Base-by-base conservation (phyloP, 2,113 vertebrate genomes). In the Chaenocephalus aceratus region DNA sequence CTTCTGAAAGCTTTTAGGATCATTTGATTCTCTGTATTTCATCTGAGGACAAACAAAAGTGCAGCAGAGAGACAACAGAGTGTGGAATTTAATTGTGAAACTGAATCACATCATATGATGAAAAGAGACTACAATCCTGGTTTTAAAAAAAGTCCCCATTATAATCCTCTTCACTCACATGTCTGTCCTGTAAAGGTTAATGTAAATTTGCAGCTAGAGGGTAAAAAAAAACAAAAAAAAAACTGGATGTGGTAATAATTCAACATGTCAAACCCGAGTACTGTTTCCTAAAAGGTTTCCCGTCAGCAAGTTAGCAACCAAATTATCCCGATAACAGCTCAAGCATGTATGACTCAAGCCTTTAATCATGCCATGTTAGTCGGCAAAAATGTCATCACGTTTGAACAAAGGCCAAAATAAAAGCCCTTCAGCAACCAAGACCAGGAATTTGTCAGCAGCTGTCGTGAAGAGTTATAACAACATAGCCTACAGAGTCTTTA, bases 301-400 rank as follows among this genome's bases (percentile, higher is more conserved):
- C 53, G 67, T 65, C 75, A 65, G 48, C 46, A 52, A 6, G 59
- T 23, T 26, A 41, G 65, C 70, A 41, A 73, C 60, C 68, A 57
- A 70, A 76, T 62, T 34, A 59, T 77, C 73, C 51, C 54, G 54
- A 10, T 57, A 63, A 77, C 51, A 36, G 61, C n/a, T 30, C 72
- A 57, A 60, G 70, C 58, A 72, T 54, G 70, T 57, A 57, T 84
- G 85, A 84, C 72, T 89, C 82, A 80, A 66, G 73, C 46, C 67
- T 80, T 79, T 81, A 74, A 73, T 75, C 57, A 34, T 67, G 69
- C n/a, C 49, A 75, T 48, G 54, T 69, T 63, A 74, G 77, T 5
- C 59, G 41, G 74, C 57, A 51, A 83, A 85, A 79, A 71, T 70
- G 64, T 89, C 82, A 87, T 68, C 72, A 58, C 23, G 48, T 7